These are phyloP conservation scores for Drosophila austrosaltans DNA, from an alignment of 2,888 invertebrate species.

Conservation along the genomic window DNA sequence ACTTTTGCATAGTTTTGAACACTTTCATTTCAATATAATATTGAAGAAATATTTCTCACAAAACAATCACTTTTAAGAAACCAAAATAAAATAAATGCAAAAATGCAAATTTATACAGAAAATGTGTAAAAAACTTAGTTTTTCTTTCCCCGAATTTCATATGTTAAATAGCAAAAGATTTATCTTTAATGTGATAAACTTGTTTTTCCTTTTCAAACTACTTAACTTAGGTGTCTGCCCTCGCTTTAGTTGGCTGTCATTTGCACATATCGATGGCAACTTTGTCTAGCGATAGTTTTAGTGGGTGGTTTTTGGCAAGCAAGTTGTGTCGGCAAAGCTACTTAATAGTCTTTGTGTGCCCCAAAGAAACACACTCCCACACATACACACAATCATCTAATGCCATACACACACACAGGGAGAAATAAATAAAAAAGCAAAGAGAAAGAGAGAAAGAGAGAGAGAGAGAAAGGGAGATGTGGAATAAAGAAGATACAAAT, in stretches of 20 bases:
- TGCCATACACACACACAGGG: background rate
- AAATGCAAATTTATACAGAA: too few species aligned
- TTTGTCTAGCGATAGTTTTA: constrained; percentile 39
- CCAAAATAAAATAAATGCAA: too few species aligned
- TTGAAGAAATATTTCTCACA: too few species aligned
- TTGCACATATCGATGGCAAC: constrained; percentile 20
- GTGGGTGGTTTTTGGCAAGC: constrained; percentile 14
- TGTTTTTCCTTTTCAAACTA: too few species aligned
- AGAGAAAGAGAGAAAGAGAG: background rate
- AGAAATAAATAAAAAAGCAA: background rate
- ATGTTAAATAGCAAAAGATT: background rate
- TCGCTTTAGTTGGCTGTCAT: constrained; percentile 10
- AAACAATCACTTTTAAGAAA: too few species aligned
- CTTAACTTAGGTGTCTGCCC: background rate
- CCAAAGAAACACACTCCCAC: background rate
- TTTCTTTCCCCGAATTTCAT: too few species aligned
- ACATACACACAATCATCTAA: background rate
- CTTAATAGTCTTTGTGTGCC: constrained; percentile 8
- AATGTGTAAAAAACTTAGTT: too few species aligned
- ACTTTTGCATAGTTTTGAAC: too few species aligned
- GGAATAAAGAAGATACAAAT: constrained; percentile 41
- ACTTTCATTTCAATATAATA: too few species aligned
- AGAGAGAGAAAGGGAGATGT: background rate
- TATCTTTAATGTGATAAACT: background rate
- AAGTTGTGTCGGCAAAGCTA: constrained; percentile 3